Conservation (phyloP, 2,797 vertebrate genomes). For the Florisuga fusca region DNA sequence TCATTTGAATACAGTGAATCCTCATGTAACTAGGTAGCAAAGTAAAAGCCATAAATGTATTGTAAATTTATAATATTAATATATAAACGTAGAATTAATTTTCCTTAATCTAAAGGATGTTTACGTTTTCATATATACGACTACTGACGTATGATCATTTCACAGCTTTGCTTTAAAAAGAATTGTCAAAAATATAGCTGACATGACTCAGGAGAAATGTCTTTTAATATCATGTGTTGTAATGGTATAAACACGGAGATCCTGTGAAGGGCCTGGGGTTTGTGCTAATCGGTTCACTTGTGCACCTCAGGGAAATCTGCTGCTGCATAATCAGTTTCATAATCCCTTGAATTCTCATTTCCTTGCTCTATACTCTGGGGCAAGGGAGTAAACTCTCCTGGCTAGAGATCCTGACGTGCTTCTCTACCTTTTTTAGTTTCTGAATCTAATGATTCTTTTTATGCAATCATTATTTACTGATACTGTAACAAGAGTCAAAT, state of each 20-base stretch:
- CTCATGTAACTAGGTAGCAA: background rate
- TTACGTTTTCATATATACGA: background rate
- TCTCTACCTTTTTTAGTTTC: background rate
- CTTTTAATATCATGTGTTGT: background rate
- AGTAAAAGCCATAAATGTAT: background rate
- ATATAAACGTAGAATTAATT: background rate
- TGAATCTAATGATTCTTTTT: background rate
- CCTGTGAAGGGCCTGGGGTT: background rate
- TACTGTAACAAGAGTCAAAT: background rate
- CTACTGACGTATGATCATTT: background rate
- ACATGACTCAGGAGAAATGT: background rate
- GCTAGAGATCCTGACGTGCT: background rate
- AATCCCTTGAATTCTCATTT: constrained; percentile 14
- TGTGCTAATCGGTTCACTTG: background rate
- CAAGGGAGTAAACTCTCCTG: background rate
- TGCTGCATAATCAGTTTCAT: background rate
- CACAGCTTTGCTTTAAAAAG: background rate
- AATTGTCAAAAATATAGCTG: background rate
- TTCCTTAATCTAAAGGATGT: background rate
- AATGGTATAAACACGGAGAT: background rate
- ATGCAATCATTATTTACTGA: background rate
- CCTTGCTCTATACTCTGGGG: background rate
- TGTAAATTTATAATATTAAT: background rate
- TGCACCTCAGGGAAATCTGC: background rate
- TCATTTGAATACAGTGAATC: background rate